A percentile compares a stretch with the other conserved stretches of the same genome.
Conservation (phyloP, 1,140 invertebrate species). For the Drosophila ogumai region DNA sequence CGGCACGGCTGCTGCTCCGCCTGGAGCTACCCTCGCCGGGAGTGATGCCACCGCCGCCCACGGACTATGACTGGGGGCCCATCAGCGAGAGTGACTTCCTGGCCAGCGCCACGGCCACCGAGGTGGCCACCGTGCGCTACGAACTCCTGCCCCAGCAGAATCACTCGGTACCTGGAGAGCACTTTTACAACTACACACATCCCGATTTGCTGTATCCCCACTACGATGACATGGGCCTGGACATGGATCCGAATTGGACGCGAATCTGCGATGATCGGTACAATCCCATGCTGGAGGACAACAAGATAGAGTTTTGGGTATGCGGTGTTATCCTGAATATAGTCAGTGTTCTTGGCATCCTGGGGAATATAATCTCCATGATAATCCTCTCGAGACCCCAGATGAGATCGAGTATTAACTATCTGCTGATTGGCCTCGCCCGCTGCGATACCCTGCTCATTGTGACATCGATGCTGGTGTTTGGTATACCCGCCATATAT, state of each 20-base stretch:
- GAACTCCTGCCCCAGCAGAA: constrained; percentile 32
- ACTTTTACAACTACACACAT: constrained; percentile 25
- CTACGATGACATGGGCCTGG: constrained; percentile 50
- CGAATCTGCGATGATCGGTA: constrained; percentile 64
- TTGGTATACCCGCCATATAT: constrained; percentile 93
- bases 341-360: constrained; percentile 92
- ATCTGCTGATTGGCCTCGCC: constrained; percentile 95
- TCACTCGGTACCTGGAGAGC: background rate
- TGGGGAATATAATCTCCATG: constrained; percentile 96
- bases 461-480: constrained; percentile 93
- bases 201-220: constrained; percentile 50
- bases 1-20: constrained; percentile 50
- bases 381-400: constrained; percentile 95
- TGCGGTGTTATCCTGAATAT: constrained; percentile 93
- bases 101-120: constrained; percentile 58
- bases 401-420: constrained; percentile 97
- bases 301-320: constrained; percentile 90
- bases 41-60: constrained; percentile 54
- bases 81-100: constrained; percentile 64
- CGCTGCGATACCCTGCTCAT: constrained; percentile 96
- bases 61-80: constrained; percentile 57
- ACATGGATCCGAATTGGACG: constrained; percentile 61
- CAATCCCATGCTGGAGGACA: constrained; percentile 64
- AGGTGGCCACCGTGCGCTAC: constrained; percentile 49
- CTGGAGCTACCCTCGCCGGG: constrained; percentile 47